A percentile compares a stretch with the other conserved stretches of the same genome.
phyloP scores from a whole-genome alignment of 2,797 vertebrate species.

The Lepus oiostolus region DNA sequence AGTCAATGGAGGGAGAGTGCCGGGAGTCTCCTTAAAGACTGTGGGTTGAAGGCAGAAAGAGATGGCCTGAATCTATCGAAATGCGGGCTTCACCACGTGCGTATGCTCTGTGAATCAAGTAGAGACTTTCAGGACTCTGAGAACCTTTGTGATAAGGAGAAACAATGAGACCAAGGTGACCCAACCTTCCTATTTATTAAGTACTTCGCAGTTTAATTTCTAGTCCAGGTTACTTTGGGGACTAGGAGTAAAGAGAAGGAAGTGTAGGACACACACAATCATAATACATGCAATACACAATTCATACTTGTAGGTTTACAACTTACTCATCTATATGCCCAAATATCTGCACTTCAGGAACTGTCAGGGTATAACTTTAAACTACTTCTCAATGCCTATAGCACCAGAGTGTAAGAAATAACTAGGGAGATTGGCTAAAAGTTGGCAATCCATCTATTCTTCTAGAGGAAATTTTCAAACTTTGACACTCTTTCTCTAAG shows the following conservation, averaged over 20 bases:
- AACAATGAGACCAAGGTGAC: slow-evolving; percentile 24
- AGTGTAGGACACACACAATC: not conserved
- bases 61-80: not conserved
- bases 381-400: slow-evolving; percentile 14
- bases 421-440: not conserved
- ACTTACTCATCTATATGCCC: not conserved
- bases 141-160: not conserved
- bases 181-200: slow-evolving; percentile 23
- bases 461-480: slow-evolving; percentile 41
- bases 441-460: not conserved
- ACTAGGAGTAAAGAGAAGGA: not conserved
- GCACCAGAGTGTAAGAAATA: slow-evolving; percentile 10
- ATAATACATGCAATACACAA: slow-evolving; percentile 1
- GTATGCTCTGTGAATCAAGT: not conserved
- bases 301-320: slow-evolving; percentile 2
- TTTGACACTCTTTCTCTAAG: not conserved
- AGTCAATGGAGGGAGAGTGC: not conserved
- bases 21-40: not conserved
- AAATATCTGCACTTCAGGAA: slow-evolving; percentile 54
- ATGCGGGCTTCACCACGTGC: not conserved
- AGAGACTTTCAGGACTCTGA: not conserved
- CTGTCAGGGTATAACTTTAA: slow-evolving; percentile 53
- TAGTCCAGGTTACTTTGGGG: not conserved
- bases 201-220: slow-evolving; percentile 37
- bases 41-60: not conserved